Evolutionary conservation across 2,888 invertebrate genomes (phyloP).

Genomic region (Drosophila neonasuta): DNA sequence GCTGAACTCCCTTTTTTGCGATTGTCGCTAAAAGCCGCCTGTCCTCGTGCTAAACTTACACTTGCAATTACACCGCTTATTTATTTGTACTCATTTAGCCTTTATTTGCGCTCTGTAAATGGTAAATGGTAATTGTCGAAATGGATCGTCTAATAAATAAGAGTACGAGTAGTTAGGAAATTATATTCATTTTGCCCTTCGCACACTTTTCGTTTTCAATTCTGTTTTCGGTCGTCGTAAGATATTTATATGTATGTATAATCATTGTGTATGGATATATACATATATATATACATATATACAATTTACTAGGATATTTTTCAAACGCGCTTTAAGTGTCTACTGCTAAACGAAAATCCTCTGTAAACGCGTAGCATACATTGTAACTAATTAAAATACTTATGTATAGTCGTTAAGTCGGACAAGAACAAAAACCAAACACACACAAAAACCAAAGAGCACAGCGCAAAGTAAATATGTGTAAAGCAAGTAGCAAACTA

Average conservation of each 20-base stretch:
- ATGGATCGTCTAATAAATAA: constrained; percentile 47
- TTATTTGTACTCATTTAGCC: constrained; percentile 64
- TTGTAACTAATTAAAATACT: constrained; percentile 56
- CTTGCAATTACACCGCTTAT: constrained; percentile 45
- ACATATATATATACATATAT: constrained; percentile 28
- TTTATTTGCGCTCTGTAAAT: constrained; percentile 54
- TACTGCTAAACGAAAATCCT: constrained; percentile 63
- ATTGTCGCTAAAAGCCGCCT: constrained; percentile 17
- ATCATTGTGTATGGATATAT: constrained; percentile 36
- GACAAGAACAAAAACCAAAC: background rate
- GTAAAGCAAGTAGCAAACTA: constrained; percentile 71
- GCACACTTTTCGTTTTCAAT: constrained; percentile 29
- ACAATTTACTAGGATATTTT: constrained; percentile 55
- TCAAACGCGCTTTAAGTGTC: constrained; percentile 79
- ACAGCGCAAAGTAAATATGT: constrained; percentile 68
- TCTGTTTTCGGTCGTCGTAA: constrained; percentile 13
- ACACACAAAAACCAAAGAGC: constrained; percentile 35
- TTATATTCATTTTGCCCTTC: constrained; percentile 56
- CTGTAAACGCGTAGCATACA: constrained; percentile 55
- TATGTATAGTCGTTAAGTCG: constrained; percentile 42
- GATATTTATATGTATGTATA: constrained; percentile 16
- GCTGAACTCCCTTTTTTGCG: constrained; percentile 18
- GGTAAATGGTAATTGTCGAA: constrained; percentile 59
- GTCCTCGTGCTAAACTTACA: constrained; percentile 35
- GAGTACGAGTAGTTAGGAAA: constrained; percentile 63